Percentiles rank a stretch among this genome's conserved stretches.
These are phyloP conservation scores for Tenthredo scrophulariae DNA, from an alignment of 2,888 invertebrate species.

Conservation along the genomic window DNA sequence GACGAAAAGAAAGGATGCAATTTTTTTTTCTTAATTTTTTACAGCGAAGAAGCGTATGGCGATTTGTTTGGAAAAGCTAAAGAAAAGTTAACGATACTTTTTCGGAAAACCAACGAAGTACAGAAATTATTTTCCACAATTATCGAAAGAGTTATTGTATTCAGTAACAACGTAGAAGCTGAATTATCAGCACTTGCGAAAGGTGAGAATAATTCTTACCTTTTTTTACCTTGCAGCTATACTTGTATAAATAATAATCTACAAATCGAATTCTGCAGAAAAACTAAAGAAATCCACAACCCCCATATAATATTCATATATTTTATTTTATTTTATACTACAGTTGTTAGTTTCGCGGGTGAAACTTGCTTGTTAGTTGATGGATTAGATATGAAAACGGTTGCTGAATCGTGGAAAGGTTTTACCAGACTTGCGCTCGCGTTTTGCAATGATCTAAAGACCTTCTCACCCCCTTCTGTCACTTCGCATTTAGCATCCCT, in stretches of 20 bases:
- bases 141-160: conserved; percentile 66
- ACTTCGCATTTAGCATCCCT: conserved; percentile 62
- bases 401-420: conserved; percentile 69
- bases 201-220: conserved; percentile 63
- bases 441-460: conserved; percentile 61
- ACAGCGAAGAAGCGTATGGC: conserved; percentile 66
- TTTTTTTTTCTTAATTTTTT: conserved; percentile 57
- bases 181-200: conserved; percentile 65
- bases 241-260: neutral
- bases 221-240: neutral
- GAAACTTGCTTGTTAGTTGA: conserved; percentile 65
- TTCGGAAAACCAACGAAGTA: conserved; percentile 66
- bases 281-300: neutral
- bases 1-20: neutral
- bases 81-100: conserved; percentile 65
- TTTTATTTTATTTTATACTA: neutral
- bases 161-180: conserved; percentile 63
- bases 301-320: neutral
- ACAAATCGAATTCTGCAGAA: too few species aligned
- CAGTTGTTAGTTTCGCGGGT: conserved; percentile 68
- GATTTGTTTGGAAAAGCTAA: conserved; percentile 62
- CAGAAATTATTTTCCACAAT: conserved; percentile 67
- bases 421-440: conserved; percentile 69
- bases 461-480: conserved; percentile 57
- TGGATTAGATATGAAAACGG: conserved; percentile 69